Conservation (phyloP, 2,113 vertebrate species). For the Callorhinus ursinus region DNA sequence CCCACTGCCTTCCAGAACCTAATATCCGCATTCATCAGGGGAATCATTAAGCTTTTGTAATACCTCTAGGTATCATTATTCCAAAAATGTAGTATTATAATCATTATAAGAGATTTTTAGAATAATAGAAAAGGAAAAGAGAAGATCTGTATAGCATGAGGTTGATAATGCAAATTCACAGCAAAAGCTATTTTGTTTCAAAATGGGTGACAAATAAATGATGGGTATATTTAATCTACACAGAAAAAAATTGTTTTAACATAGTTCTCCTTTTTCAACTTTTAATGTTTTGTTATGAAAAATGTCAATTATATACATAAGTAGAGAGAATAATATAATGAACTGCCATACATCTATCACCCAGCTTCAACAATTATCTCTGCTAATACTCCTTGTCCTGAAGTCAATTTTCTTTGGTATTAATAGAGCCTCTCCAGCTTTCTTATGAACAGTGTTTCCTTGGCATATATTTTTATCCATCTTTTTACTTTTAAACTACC, state of each 20-base stretch:
- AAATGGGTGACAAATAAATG: conserved; percentile 7
- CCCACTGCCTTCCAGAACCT: background rate
- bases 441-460: background rate
- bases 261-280: background rate
- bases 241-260: background rate
- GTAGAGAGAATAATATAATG: background rate
- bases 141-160: background rate
- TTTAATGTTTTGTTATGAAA: conserved; percentile 36
- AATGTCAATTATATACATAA: background rate
- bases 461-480: background rate
- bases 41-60: background rate
- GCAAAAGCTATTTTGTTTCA: conserved; percentile 25
- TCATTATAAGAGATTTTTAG: background rate
- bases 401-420: background rate
- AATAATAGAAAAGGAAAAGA: background rate
- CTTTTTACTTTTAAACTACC: background rate
- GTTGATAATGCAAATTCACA: background rate
- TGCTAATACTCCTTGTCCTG: background rate
- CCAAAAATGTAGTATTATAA: background rate
- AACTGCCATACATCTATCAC: background rate
- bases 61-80: background rate
- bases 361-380: background rate
- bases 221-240: background rate
- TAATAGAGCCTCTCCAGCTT: background rate
- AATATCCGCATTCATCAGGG: background rate